A percentile compares a stretch with the other conserved stretches of the same genome.
phyloP scores from a whole-genome alignment of 2,888 invertebrate genomes.

The Sisyra terminalis region DNA sequence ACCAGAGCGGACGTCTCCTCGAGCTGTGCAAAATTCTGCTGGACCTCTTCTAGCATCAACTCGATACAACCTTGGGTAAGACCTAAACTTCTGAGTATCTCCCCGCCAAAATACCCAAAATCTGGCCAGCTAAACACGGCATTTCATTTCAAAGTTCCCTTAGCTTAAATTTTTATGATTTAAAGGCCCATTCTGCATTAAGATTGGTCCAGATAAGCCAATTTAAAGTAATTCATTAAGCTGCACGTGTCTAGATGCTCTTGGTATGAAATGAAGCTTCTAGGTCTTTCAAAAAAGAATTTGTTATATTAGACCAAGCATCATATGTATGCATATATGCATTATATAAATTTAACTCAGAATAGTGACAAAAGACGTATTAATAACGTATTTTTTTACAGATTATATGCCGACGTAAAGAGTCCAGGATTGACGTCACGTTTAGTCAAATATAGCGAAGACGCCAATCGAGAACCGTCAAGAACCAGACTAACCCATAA shows the following conservation, averaged over 20 bases:
- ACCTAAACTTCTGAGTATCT: conserved; percentile 2
- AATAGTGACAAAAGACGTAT: too few relatives aligned
- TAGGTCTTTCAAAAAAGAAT: too few relatives aligned
- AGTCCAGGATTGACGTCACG: conserved; percentile 33
- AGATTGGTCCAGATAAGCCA: too few relatives aligned
- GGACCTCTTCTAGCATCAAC: conserved; percentile 30
- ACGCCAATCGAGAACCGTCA: conserved; percentile 12
- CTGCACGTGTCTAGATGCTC: too few relatives aligned
- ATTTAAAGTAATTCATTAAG: too few relatives aligned
- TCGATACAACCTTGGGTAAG: conserved; percentile 29
- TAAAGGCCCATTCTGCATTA: too few relatives aligned
- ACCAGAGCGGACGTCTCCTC: conserved; percentile 11
- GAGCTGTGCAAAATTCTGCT: conserved; percentile 22
- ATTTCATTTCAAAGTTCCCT: too few relatives aligned
- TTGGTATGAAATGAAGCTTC: too few relatives aligned
- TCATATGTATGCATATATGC: not conserved
- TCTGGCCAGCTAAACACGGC: too few relatives aligned
- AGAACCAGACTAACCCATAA: conserved; percentile 20
- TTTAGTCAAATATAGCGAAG: conserved; percentile 28
- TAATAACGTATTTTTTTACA: conserved; percentile 10
- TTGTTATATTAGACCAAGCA: not conserved
- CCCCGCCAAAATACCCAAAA: not conserved
- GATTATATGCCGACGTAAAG: conserved; percentile 30
- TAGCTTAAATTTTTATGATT: too few relatives aligned
- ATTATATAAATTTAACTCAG: too few relatives aligned